Base-by-base conservation (phyloP, 1,140 invertebrate genomes). In the Hormaphis cornu region DNA sequence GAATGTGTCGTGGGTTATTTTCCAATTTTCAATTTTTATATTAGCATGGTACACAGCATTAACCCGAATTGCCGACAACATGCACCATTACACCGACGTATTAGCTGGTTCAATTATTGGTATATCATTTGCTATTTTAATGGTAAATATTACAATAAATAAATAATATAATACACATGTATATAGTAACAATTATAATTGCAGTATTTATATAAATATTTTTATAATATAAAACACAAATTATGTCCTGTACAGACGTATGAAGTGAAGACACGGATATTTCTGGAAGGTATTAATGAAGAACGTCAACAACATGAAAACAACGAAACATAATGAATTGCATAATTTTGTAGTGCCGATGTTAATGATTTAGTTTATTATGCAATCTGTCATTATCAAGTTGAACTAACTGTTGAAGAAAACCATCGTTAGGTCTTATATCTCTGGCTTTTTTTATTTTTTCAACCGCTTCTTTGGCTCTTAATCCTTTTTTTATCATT, bases 401-500 rank as follows among this genome's bases (percentile, higher is more conserved):
- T 59, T 83, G 81, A 37, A 86, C 86, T 44, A 93, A 78, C 74
- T 93, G 90, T 46, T 83, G 82, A 61, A 91, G 78, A 80, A 93
- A 93, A 46, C 89, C 89, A 73, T 85, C 81, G 74, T 93, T 93
- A 37, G 90, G 90, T 73, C 84, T 82, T 72, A 91, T 85, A 71
- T 85, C 82, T 24, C 90, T 82, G 61, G 82, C 82, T 71, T 82
- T 80, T 50, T 89, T 85, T 12, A 90, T 83, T 44, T 80, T 81
- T 10, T 80, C 80, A 48, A 93, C 79, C 14, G 91, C 90, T 69
- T 91, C 86, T 9, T 82, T 78, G 1, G 89, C 84, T n/a, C 84
- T 81, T 85, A 91, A 89, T 42, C 84, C 82, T 56, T 85, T 83
- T 75, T 88, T 88, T 53, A 93, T 86, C 88, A 94, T 92, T 30